A percentile compares a stretch with the other conserved stretches of the same genome.
Evolutionary conservation across 2,113 vertebrate species (phyloP).

Genomic region (Rhegmatorhina hoffmannsi): DNA sequence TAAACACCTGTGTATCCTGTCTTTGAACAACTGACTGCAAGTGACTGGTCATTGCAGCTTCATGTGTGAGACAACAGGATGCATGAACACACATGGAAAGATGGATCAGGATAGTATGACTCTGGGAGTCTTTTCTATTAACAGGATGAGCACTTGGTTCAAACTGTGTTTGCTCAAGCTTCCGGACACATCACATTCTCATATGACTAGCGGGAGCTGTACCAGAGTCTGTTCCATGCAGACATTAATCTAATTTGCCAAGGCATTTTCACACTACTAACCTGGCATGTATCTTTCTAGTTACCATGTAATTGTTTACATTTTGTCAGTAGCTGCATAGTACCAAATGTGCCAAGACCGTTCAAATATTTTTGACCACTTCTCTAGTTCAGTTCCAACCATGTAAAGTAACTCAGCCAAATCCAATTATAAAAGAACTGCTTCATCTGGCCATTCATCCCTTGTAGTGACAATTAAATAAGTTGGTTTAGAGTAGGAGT

Average conservation of each 20-base stretch:
- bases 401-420: not conserved
- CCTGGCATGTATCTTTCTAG: not conserved
- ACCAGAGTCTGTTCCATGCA: not conserved
- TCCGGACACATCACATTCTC: not conserved
- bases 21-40: not conserved
- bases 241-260: not conserved
- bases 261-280: not conserved
- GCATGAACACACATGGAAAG: not conserved
- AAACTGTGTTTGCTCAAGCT: conserved; percentile 7
- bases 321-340: not conserved
- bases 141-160: not conserved
- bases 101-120: not conserved
- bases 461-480: not conserved
- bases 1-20: not conserved
- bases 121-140: not conserved
- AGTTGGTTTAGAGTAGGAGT: not conserved
- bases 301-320: not conserved
- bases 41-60: not conserved
- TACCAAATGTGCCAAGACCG: not conserved
- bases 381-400: not conserved
- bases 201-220: not conserved
- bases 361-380: not conserved
- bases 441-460: not conserved
- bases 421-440: not conserved
- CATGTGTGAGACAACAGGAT: not conserved